These are phyloP conservation scores for Limonius californicus DNA, from an alignment of 1,140 invertebrate species.

Conservation along the genomic window DNA sequence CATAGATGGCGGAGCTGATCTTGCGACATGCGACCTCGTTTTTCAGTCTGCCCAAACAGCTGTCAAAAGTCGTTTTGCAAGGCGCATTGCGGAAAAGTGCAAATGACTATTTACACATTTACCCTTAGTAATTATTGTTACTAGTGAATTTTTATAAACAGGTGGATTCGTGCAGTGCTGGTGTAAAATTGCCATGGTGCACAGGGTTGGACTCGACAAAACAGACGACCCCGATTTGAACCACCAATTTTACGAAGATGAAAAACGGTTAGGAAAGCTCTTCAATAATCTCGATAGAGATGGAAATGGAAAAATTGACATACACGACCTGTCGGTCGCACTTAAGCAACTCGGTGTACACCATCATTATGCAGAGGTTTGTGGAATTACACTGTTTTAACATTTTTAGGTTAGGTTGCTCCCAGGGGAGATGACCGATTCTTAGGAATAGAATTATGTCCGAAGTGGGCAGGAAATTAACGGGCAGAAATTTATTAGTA, in stretches of 20 bases:
- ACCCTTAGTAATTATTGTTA: neutral
- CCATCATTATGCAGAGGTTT: conserved; percentile 80
- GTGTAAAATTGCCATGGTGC: conserved; percentile 2
- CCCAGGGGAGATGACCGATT: neutral
- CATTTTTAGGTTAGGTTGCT: neutral
- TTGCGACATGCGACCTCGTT: too few relatives aligned
- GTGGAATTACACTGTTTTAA: neutral
- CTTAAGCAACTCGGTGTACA: conserved; percentile 81
- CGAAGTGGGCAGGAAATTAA: too few relatives aligned
- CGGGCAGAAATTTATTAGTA: too few relatives aligned
- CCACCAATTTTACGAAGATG: conserved; percentile 68
- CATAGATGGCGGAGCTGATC: neutral
- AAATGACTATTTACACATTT: neutral
- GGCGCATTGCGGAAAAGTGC: conserved; percentile 14
- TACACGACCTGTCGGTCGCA: conserved; percentile 82
- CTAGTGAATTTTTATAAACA: neutral
- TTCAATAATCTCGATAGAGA: conserved; percentile 88
- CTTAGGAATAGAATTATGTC: too few relatives aligned
- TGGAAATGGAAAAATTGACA: conserved; percentile 90
- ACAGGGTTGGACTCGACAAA: neutral
- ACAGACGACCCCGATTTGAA: conserved; percentile 27
- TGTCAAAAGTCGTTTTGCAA: neutral
- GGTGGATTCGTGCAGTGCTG: neutral
- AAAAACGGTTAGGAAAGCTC: conserved; percentile 75
- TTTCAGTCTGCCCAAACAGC: neutral